Percentiles rank a stretch among this genome's conserved stretches.
Evolutionary conservation across 2,797 vertebrate genomes (phyloP).

Genomic region (Danionella dracula): DNA sequence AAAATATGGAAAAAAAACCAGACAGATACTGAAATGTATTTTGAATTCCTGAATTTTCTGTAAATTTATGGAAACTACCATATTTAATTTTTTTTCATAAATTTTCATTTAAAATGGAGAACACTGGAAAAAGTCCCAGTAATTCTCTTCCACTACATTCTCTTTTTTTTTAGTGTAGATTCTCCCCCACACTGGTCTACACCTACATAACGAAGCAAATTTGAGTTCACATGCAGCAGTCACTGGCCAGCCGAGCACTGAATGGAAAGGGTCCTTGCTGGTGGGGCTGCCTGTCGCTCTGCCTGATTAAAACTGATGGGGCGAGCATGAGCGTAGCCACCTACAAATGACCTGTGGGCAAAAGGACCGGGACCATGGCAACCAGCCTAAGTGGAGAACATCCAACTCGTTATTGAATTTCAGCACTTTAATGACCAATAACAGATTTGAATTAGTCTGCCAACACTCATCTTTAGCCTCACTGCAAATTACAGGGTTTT

Average conservation of each 20-base stretch:
- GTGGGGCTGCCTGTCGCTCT: conserved; percentile 54
- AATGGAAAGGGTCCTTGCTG: conserved; percentile 61
- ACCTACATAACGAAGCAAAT: too few relatives aligned
- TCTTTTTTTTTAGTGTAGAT: too few relatives aligned
- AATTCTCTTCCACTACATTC: too few relatives aligned
- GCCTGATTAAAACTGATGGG: conserved; percentile 75
- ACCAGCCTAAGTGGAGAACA: conserved; percentile 28
- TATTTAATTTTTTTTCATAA: too few relatives aligned
- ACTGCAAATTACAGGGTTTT: conserved; percentile 48
- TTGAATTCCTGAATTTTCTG: too few relatives aligned
- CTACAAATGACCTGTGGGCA: conserved; percentile 26
- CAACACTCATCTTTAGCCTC: conserved; percentile 68
- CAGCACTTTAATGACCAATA: conserved; percentile 67
- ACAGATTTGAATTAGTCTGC: conserved; percentile 70
- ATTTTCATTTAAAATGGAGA: too few relatives aligned
- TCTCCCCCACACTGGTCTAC: too few relatives aligned
- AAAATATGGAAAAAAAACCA: too few relatives aligned
- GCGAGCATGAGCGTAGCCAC: conserved; percentile 54
- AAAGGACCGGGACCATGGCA: conserved; percentile 1
- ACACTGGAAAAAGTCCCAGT: too few relatives aligned
- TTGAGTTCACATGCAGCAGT: conserved; percentile 62
- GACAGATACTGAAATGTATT: too few relatives aligned
- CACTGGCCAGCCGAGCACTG: conserved; percentile 39
- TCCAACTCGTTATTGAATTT: conserved; percentile 74
- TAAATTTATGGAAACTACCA: too few relatives aligned